Evolutionary conservation across 1,140 invertebrate genomes (phyloP).

Genomic region (Drosophila pachea): DNA sequence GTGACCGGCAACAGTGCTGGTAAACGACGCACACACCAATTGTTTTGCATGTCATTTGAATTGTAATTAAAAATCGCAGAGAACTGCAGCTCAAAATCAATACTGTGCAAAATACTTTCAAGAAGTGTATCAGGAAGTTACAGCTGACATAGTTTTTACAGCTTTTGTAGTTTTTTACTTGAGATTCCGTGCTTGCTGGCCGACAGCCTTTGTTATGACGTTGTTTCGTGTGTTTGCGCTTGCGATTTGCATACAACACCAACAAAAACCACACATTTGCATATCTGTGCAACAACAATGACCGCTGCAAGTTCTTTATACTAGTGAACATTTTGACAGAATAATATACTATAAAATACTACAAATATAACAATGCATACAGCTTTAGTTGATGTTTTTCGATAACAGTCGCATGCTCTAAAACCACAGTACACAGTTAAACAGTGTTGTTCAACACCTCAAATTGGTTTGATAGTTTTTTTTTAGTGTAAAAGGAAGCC

Average conservation of each 20-base stretch:
- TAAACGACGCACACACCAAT: slow-evolving; percentile 24
- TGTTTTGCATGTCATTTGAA: slow-evolving; percentile 34
- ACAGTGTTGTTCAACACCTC: slow-evolving; percentile 13
- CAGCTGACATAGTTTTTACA: slow-evolving; percentile 7
- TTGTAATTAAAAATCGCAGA: slow-evolving; percentile 31
- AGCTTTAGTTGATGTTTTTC: slow-evolving; percentile 2
- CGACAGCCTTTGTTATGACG: slow-evolving; percentile 31
- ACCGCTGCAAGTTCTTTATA: slow-evolving; percentile 4
- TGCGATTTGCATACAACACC: slow-evolving; percentile 36
- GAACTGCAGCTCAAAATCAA: slow-evolving; percentile 35
- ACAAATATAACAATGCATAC: slow-evolving; percentile 6
- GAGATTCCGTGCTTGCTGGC: slow-evolving; percentile 12
- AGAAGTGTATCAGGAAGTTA: slow-evolving; percentile 11
- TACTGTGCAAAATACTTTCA: slow-evolving; percentile 15
- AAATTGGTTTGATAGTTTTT: background rate
- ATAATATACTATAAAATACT: background rate
- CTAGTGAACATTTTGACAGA: slow-evolving; percentile 1
- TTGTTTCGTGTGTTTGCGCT: slow-evolving; percentile 36
- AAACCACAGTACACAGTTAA: background rate
- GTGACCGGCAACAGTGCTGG: slow-evolving; percentile 15
- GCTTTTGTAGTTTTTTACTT: slow-evolving; percentile 9
- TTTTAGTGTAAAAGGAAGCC: too few species aligned
- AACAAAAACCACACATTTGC: slow-evolving; percentile 28
- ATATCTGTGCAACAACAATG: slow-evolving; percentile 23
- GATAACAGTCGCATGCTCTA: slow-evolving; percentile 17